These are phyloP conservation scores for Schizaphis graminum DNA, from an alignment of 2,888 invertebrate species.

Conservation along the genomic window DNA sequence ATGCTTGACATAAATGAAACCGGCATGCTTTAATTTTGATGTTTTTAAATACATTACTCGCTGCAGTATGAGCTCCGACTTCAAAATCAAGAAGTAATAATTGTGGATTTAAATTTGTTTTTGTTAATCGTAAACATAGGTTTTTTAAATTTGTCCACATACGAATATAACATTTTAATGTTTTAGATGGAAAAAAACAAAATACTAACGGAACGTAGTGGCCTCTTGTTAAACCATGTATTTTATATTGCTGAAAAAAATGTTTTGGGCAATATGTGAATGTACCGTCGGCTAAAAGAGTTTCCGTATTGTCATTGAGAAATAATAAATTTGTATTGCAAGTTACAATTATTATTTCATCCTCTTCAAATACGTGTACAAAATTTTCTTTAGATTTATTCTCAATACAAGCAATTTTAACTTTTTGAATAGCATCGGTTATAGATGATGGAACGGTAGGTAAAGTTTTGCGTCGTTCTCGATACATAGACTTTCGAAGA, in stretches of 20 bases:
- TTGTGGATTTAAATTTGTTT: too few species aligned
- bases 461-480: constrained; percentile 7
- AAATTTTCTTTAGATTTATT: background rate
- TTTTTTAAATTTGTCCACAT: background rate
- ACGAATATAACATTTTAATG: constrained; percentile 17
- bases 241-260: constrained; percentile 34
- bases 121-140: background rate
- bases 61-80: too few species aligned
- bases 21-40: too few species aligned
- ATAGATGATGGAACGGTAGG: background rate
- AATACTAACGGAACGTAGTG: background rate
- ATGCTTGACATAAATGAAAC: too few species aligned
- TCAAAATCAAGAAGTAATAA: too few species aligned
- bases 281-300: background rate
- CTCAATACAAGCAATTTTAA: background rate
- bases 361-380: background rate
- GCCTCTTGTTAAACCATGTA: constrained; percentile 8
- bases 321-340: background rate
- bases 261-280: constrained; percentile 1
- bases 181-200: constrained; percentile 13
- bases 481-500: background rate
- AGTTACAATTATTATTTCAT: background rate
- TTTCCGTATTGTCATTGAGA: background rate
- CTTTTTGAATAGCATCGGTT: background rate
- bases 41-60: too few species aligned